phyloP scores from a whole-genome alignment of 2,113 vertebrate genomes.

The Corvus cornix region DNA sequence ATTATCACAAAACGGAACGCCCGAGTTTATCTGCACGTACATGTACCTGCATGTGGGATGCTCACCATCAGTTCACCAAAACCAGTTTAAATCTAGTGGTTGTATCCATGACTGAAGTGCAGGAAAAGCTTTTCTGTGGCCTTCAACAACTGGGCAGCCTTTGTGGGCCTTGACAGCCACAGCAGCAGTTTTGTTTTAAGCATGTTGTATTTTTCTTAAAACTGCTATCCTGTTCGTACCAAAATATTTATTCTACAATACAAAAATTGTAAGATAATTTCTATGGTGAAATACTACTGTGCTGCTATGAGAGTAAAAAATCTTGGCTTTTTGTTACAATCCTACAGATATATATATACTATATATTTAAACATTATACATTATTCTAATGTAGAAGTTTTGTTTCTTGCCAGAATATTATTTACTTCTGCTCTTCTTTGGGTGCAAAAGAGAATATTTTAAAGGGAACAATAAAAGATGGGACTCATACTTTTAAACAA shows the following conservation, averaged over 20 bases:
- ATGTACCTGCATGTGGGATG: background rate
- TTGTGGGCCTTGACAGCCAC: background rate
- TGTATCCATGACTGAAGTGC: background rate
- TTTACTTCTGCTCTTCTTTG: background rate
- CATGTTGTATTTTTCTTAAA: background rate
- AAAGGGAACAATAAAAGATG: background rate
- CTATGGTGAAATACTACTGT: background rate
- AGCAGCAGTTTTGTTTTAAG: background rate
- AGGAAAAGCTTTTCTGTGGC: background rate
- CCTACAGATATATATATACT: background rate
- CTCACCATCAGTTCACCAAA: background rate
- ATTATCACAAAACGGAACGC: background rate
- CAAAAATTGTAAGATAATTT: background rate
- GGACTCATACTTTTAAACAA: background rate
- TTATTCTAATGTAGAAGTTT: background rate
- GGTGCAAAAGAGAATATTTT: background rate
- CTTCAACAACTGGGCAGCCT: background rate
- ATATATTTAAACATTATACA: background rate
- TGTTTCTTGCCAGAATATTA: background rate
- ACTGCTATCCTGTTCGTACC: background rate
- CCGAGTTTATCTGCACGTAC: accelerated
- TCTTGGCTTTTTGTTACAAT: background rate
- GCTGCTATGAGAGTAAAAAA: background rate
- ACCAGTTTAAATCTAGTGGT: background rate
- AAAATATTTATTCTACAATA: background rate